Percentiles rank a stretch among this genome's conserved stretches.
Conservation (phyloP, 2,113 vertebrate genomes). For the Meleagris gallopavo region DNA sequence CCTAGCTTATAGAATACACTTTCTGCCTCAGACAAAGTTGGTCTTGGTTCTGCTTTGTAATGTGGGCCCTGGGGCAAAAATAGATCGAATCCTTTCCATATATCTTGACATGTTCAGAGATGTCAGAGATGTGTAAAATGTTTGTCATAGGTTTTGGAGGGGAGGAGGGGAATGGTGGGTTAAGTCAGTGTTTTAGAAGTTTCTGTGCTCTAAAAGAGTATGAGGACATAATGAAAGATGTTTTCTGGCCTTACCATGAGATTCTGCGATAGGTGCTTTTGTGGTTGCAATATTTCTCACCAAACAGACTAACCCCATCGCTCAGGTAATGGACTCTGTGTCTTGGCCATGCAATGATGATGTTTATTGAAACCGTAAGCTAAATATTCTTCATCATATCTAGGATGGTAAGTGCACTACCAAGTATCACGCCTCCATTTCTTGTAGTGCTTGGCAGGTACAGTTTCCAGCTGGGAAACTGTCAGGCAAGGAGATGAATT, state of each 20-base stretch:
- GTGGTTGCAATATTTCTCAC: not conserved
- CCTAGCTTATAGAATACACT: not conserved
- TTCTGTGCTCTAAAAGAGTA: not conserved
- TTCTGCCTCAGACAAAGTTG: not conserved
- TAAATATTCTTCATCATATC: constrained; percentile 20
- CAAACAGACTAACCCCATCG: not conserved
- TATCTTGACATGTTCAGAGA: not conserved
- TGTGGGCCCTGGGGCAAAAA: constrained; percentile 24
- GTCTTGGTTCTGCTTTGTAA: not conserved
- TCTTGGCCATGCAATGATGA: not conserved
- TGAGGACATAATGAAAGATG: not conserved
- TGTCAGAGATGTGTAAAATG: not conserved
- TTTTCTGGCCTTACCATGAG: not conserved
- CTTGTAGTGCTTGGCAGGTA: constrained; percentile 4
- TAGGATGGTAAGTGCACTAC: constrained; percentile 23
- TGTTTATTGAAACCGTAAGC: constrained; percentile 1
- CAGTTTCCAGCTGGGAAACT: constrained; percentile 9
- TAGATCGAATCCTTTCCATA: not conserved
- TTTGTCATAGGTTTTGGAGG: not conserved
- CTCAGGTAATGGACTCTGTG: not conserved
- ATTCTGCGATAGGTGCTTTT: not conserved
- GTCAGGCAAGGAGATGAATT: constrained; percentile 1
- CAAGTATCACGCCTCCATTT: constrained; percentile 25
- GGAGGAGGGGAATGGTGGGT: not conserved
- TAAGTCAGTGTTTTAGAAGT: not conserved